These are phyloP conservation scores for Solenopsis invicta DNA, from an alignment of 1,140 invertebrate species.

Conservation along the genomic window DNA sequence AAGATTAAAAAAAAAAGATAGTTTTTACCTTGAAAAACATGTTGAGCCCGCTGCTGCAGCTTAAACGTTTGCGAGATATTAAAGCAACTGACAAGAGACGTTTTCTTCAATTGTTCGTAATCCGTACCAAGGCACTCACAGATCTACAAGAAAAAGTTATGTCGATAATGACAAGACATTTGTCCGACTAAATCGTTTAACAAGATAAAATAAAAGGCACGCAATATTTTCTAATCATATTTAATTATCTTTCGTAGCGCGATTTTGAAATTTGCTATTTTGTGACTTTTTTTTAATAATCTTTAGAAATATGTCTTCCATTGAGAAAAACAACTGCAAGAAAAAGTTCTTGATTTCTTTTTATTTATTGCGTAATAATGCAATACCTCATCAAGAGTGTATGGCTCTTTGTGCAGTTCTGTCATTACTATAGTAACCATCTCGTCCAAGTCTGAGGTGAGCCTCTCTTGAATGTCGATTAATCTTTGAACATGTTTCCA, in stretches of 20 bases:
- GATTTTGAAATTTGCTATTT: not conserved
- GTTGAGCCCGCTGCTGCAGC: constrained; percentile 93
- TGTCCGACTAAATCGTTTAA: not conserved
- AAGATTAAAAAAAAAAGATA: not conserved
- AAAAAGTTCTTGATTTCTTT: not conserved
- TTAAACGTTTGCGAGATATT: constrained; percentile 91
- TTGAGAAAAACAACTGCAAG: not conserved
- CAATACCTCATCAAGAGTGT: constrained; percentile 92
- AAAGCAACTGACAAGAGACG: constrained; percentile 91
- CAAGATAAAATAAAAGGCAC: not conserved
- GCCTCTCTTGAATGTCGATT: constrained; percentile 90
- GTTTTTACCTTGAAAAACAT: constrained; percentile 91
- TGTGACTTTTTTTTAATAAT: not conserved
- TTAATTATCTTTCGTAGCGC: not conserved
- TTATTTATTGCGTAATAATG: constrained; percentile 37
- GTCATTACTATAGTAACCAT: constrained; percentile 90
- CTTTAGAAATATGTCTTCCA: not conserved
- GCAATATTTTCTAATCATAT: not conserved
- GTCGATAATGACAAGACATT: constrained; percentile 9
- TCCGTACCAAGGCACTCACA: constrained; percentile 89
- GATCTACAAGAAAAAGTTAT: constrained; percentile 81
- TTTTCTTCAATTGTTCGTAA: constrained; percentile 89
- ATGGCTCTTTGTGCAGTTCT: constrained; percentile 90
- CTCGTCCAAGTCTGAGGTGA: constrained; percentile 89
- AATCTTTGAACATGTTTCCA: constrained; percentile 90